Conservation (phyloP, 2,888 invertebrate genomes). For the Hetaerina titia region DNA sequence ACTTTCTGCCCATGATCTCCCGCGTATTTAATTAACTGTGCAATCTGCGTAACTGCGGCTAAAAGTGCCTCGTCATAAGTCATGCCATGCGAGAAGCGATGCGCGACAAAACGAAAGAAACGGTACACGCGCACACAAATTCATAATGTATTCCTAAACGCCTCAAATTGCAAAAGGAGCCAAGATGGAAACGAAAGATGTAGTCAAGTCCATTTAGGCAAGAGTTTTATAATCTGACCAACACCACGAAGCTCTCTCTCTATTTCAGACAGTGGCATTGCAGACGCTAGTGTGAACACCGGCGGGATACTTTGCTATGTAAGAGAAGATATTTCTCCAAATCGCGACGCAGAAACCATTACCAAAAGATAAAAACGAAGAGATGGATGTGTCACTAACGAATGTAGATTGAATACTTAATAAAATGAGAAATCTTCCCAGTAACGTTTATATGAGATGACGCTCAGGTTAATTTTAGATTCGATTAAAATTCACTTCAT, state of each 20-base stretch:
- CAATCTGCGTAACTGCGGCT: not conserved
- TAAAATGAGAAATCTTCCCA: not conserved
- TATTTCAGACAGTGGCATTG: not conserved
- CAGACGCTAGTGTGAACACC: not conserved
- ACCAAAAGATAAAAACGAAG: not conserved
- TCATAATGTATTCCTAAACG: conserved; percentile 14
- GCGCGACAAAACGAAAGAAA: not conserved
- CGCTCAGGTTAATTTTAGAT: not conserved
- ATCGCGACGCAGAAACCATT: not conserved
- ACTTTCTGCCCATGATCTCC: not conserved
- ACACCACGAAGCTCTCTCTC: not conserved
- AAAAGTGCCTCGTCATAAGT: not conserved
- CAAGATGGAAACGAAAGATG: not conserved
- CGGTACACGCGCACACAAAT: not conserved
- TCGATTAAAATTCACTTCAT: not conserved
- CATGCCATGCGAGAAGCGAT: conserved; percentile 5
- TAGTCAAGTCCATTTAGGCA: not conserved
- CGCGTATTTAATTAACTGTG: conserved; percentile 8
- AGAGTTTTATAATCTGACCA: not conserved
- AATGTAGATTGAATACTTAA: not conserved
- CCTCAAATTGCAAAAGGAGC: not conserved
- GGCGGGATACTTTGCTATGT: not conserved
- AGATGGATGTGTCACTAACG: not conserved
- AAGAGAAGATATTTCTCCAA: not conserved
- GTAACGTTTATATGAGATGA: not conserved